phyloP scores from a whole-genome alignment of 1,140 invertebrate genomes.

The Palaemon carinicauda region DNA sequence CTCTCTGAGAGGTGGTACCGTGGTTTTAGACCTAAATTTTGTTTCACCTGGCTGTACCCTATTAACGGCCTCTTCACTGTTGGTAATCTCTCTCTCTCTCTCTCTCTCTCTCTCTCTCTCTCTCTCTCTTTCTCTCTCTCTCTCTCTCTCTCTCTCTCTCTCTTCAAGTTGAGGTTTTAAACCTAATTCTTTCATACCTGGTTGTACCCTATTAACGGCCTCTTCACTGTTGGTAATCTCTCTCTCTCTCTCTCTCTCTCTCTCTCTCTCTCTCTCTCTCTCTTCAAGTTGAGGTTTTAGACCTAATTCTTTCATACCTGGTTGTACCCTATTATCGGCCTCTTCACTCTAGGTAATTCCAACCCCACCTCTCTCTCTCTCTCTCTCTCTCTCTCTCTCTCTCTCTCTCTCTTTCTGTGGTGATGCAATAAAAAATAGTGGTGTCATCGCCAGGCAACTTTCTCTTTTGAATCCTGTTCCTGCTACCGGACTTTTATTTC shows the following conservation, averaged over 20 bases:
- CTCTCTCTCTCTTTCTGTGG: background rate
- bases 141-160: too few species aligned
- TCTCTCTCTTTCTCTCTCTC: background rate
- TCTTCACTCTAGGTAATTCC: background rate
- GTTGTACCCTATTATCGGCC: background rate
- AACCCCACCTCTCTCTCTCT: background rate
- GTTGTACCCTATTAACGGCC: too few species aligned
- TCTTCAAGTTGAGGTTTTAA: too few species aligned
- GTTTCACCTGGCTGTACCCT: background rate
- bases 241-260: background rate
- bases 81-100: background rate
- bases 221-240: too few species aligned
- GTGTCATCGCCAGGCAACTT: background rate
- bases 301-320: background rate
- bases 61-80: background rate
- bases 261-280: background rate
- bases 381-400: background rate
- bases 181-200: too few species aligned
- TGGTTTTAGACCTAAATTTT: background rate
- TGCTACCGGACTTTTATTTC: background rate
- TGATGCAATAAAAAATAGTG: too few species aligned
- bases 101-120: background rate
- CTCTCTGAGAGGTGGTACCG: too few species aligned
- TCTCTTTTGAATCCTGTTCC: background rate
- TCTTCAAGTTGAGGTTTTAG: background rate